These are phyloP conservation scores for Corapipo altera DNA, from an alignment of 2,113 vertebrate species.

Conservation along the genomic window DNA sequence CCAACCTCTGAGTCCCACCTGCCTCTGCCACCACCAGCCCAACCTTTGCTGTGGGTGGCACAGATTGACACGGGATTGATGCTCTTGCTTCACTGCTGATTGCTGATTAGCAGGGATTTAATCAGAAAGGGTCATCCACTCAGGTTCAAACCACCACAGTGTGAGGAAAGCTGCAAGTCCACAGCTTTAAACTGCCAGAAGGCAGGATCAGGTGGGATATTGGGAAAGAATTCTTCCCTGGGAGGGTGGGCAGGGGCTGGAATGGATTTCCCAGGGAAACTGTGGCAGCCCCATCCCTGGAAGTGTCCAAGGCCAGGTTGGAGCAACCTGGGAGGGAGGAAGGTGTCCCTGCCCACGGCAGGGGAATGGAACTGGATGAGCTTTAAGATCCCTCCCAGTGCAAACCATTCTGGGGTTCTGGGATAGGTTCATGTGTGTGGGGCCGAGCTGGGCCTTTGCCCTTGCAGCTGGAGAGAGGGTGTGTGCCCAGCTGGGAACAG, in stretches of 20 bases:
- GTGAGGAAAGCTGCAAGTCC: neutral
- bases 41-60: neutral
- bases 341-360: neutral
- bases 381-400: neutral
- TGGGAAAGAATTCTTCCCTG: neutral
- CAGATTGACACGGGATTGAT: rapidly evolving
- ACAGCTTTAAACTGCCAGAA: rapidly evolving
- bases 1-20: neutral
- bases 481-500: rapidly evolving
- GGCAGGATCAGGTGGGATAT: neutral
- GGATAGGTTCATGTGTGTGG: rapidly evolving
- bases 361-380: neutral
- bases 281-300: neutral
- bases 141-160: neutral
- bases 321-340: neutral
- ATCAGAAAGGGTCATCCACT: rapidly evolving
- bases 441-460: no score
- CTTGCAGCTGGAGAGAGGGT: neutral
- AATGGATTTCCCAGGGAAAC: neutral
- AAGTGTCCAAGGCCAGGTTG: neutral
- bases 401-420: rapidly evolving
- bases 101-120: neutral
- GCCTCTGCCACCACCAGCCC: neutral
- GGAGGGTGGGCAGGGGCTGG: neutral
- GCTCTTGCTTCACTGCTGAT: neutral